phyloP scores from a whole-genome alignment of 23 tunicate genomes.

The Clavelina lepadiformis region DNA sequence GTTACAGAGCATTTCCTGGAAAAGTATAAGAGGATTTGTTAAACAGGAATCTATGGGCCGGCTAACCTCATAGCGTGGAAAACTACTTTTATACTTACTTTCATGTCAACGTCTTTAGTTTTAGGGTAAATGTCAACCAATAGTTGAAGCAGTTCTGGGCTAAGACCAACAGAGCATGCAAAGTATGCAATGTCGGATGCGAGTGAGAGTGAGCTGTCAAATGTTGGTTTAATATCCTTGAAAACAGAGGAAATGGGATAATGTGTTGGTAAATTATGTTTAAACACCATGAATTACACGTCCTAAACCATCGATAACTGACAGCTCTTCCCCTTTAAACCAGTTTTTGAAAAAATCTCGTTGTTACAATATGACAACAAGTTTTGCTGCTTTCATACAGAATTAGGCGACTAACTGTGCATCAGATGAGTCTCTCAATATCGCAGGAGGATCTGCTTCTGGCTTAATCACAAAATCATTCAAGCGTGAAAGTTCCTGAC shows the following conservation, averaged over 20 bases:
- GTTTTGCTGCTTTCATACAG: background rate
- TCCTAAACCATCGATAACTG: slow-evolving; percentile 78
- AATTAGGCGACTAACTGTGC: slow-evolving; percentile 30
- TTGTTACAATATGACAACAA: background rate
- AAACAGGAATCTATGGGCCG: too few relatives aligned
- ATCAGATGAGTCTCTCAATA: slow-evolving; percentile 39
- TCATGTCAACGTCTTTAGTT: slow-evolving; percentile 72
- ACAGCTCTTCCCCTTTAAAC: slow-evolving; percentile 83
- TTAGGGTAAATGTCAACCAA: slow-evolving; percentile 76
- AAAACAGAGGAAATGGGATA: background rate
- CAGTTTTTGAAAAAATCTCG: slow-evolving; percentile 44
- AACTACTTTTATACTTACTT: too few relatives aligned
- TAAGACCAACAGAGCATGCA: slow-evolving; percentile 78
- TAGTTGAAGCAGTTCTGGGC: slow-evolving; percentile 57
- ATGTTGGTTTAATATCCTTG: slow-evolving; percentile 50
- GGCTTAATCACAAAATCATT: slow-evolving; percentile 20
- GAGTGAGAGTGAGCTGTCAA: slow-evolving; percentile 27
- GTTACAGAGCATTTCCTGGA: slow-evolving; percentile 79
- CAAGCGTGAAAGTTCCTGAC: slow-evolving; percentile 35
- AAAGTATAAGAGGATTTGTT: too few relatives aligned
- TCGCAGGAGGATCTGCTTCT: slow-evolving; percentile 15
- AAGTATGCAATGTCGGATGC: slow-evolving; percentile 85
- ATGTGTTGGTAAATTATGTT: too few relatives aligned
- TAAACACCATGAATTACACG: too few relatives aligned
- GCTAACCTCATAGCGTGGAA: too few relatives aligned